Evolutionary conservation across 2,113 vertebrate genomes (phyloP).

Genomic region (Dryoscopus gambensis): DNA sequence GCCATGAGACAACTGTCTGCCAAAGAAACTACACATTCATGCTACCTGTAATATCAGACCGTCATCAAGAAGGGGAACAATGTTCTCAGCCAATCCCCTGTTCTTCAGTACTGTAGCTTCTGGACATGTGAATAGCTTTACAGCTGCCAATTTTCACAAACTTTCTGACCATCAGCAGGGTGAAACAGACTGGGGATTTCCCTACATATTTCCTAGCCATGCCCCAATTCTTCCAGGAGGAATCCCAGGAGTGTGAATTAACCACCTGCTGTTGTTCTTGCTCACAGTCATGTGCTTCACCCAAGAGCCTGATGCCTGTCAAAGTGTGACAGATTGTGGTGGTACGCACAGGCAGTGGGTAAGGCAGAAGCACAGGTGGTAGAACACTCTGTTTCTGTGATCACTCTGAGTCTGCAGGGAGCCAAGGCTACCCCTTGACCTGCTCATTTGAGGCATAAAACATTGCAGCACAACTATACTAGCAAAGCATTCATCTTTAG

Average conservation of each 20-base stretch:
- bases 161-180: neutral
- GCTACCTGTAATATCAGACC: neutral
- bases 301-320: rapidly evolving
- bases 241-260: neutral
- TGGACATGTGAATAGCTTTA: neutral
- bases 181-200: neutral
- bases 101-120: neutral
- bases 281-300: neutral
- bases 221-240: neutral
- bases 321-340: neutral
- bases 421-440: neutral
- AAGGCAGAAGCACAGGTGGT: neutral
- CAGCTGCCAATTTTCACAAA: neutral
- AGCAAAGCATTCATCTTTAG: neutral
- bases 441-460: neutral
- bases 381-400: neutral
- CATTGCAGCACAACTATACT: neutral
- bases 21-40: neutral
- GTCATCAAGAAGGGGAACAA: neutral
- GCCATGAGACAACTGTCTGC: neutral
- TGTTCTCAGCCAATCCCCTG: neutral
- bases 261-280: neutral
- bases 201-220: neutral
- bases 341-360: neutral
- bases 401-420: neutral